Conservation (phyloP, 2,888 invertebrate genomes). For the Anarsia innoxiella region DNA sequence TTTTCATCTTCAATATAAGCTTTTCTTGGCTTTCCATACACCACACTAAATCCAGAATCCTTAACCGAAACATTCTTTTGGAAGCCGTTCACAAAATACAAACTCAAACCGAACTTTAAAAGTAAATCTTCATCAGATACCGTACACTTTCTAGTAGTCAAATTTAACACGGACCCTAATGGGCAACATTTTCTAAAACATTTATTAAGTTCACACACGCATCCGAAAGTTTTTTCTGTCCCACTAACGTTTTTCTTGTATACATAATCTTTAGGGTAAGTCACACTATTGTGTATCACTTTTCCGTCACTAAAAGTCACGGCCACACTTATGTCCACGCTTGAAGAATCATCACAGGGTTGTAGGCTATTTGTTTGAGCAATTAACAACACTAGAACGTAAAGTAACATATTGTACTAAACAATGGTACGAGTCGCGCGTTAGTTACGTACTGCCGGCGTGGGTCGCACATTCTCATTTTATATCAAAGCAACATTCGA, state of each 20-base stretch:
- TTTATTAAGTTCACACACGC: constrained; percentile 39
- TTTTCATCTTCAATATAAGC: constrained; percentile 31
- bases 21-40: constrained; percentile 31
- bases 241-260: constrained; percentile 37
- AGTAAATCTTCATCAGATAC: constrained; percentile 30
- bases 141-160: constrained; percentile 25
- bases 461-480: too few species aligned
- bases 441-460: too few species aligned
- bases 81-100: constrained; percentile 28
- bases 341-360: constrained; percentile 33
- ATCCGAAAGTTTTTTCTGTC: constrained; percentile 38
- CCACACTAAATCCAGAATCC: constrained; percentile 26
- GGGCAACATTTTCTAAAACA: constrained; percentile 60
- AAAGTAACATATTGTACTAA: too few species aligned
- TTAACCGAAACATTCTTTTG: constrained; percentile 27
- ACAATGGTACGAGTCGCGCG: too few species aligned
- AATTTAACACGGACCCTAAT: constrained; percentile 26
- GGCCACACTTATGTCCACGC: constrained; percentile 40
- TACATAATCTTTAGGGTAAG: constrained; percentile 35
- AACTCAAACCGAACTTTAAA: constrained; percentile 27
- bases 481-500: too few species aligned
- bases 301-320: constrained; percentile 24
- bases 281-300: constrained; percentile 29
- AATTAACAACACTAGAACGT: too few species aligned
- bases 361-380: too few species aligned